These are phyloP conservation scores for Genyomyrus donnyi DNA, from an alignment of 2,113 vertebrate genomes.

Conservation along the genomic window DNA sequence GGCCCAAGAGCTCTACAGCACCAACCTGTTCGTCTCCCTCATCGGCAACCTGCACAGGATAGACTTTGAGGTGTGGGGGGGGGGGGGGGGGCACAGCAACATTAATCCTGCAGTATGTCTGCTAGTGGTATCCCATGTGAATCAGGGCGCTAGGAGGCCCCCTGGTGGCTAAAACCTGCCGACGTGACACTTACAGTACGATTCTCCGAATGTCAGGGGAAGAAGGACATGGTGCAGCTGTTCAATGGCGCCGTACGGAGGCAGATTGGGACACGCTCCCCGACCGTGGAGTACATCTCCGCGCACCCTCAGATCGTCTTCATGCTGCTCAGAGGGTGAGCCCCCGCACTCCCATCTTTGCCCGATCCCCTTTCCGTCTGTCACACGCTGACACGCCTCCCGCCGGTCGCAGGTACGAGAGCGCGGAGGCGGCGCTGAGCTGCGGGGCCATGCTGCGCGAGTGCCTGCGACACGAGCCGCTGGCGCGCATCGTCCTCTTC, in stretches of 20 bases:
- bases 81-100: neutral
- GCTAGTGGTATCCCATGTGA: neutral
- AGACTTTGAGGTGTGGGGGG: neutral
- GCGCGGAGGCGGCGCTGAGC: neutral
- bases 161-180: neutral
- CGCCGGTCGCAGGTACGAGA: neutral
- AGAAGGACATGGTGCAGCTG: neutral
- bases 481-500: neutral
- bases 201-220: neutral
- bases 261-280: neutral
- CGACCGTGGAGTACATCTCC: neutral
- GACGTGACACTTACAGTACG: neutral
- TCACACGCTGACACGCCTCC: neutral
- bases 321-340: neutral
- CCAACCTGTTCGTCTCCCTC: slow-evolving; percentile 64
- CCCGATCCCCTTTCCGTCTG: neutral
- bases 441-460: neutral
- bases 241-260: neutral
- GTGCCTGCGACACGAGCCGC: neutral
- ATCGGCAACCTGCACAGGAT: slow-evolving; percentile 61
- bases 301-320: neutral
- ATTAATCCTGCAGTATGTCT: neutral
- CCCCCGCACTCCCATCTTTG: neutral
- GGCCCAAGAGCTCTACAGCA: slow-evolving; percentile 69
- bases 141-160: neutral